Evolutionary conservation across 2,888 invertebrate species (phyloP), one percentile per base, ranked within the genome.

Genomic region (Plebejus argus): DNA sequence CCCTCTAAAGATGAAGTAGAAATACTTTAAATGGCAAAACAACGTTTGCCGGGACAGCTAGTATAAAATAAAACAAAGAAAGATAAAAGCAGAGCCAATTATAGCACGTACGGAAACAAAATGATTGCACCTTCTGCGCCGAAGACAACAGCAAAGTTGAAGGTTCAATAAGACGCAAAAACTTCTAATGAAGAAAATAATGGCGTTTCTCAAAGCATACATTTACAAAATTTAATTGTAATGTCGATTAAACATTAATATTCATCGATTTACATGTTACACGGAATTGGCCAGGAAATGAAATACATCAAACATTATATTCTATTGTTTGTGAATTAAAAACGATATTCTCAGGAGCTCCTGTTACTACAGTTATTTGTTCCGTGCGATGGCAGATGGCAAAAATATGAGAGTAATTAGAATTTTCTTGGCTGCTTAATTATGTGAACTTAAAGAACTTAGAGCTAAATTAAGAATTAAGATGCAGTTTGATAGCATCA

Each of bases 321-420:
- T 84, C 84, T 81, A 86, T 87, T 86, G 85, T 86, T 83, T 81
- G 79, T 80, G 81, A 83, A 83, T 83, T 78, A 81, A 76, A 79
- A 78, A 75, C 49, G 71, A 78, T 72, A 77, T 81, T 81, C 78
- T 76, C 79, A 74, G 66, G 53, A 77, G 82, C 83, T 85, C 80
- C 83, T 82, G 83, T 85, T 86, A 84, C 84, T 85, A 88, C 87
- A n/a, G n/a, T 84, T 84, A 85, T 87, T 89, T 85, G 82, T 89
- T 91, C 91, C 90, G 90, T 89, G 86, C 89, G 88, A 83, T 71
- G 35, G 49, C 84, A 85, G 28, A 53, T 33, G 66, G n/a, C n/a
- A 66, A 28, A 66, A 61, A 33, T 15, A 28, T 33, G 15, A 66
- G 66, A 33, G 66, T 33, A 66, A 66, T 66, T 28, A 66, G 18